These are phyloP conservation scores for Monochamus alternatus DNA, from an alignment of 2,888 invertebrate species.

Conservation along the genomic window DNA sequence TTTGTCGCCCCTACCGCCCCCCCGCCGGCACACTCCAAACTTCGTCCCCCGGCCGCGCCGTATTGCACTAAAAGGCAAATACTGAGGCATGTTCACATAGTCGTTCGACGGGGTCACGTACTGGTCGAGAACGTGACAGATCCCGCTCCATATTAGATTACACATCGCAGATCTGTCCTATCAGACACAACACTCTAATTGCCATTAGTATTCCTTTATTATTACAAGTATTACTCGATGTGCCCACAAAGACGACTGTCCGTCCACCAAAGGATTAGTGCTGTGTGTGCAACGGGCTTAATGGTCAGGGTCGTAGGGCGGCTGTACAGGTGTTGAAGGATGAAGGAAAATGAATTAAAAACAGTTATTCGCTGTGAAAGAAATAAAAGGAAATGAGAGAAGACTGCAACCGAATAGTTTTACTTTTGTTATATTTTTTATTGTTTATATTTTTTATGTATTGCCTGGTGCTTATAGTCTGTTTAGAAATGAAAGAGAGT, in stretches of 20 bases:
- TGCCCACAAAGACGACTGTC: constrained; percentile 43
- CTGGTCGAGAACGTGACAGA: constrained; percentile 70
- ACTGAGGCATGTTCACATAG: constrained; percentile 67
- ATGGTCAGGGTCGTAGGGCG: not conserved
- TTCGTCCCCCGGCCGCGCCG: constrained; percentile 39
- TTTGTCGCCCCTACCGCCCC: constrained; percentile 28
- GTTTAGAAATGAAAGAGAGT: too few species aligned
- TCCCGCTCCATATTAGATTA: constrained; percentile 71
- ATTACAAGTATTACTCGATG: constrained; percentile 48
- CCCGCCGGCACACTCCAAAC: constrained; percentile 34
- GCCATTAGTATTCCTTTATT: constrained; percentile 58
- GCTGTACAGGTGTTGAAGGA: not conserved
- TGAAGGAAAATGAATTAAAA: not conserved
- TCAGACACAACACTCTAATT: constrained; percentile 59
- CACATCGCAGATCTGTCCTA: constrained; percentile 62
- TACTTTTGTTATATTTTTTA: too few species aligned
- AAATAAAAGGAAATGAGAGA: too few species aligned
- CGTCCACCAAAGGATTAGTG: constrained; percentile 7
- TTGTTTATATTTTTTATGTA: too few species aligned
- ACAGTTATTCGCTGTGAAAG: too few species aligned
- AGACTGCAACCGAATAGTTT: too few species aligned
- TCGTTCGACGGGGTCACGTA: constrained; percentile 69
- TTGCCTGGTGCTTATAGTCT: too few species aligned
- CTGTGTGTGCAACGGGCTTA: not conserved
- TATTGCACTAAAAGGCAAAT: constrained; percentile 64